Percentiles rank a stretch among this genome's conserved stretches.
phyloP scores from a whole-genome alignment of 2,113 vertebrate genomes.

The Pachypanchax playfairii region DNA sequence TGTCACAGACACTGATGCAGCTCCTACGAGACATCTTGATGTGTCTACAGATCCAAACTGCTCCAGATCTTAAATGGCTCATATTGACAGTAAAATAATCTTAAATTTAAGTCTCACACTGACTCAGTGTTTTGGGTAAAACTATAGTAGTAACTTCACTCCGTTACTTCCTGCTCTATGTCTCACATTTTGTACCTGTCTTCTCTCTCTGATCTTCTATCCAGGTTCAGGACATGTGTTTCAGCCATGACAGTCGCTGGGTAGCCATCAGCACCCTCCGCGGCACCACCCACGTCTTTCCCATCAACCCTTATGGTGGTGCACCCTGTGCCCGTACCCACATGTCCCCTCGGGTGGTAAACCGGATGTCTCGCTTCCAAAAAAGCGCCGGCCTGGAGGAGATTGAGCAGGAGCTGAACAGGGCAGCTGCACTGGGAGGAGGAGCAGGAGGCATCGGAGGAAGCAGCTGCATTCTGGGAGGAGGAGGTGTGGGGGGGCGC shows the following conservation, averaged over 20 bases:
- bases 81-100: too few species aligned
- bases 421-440: conserved; percentile 71
- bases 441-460: conserved; percentile 56
- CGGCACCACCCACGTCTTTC: conserved; percentile 95
- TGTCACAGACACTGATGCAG: too few species aligned
- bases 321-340: conserved; percentile 94
- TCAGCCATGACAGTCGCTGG: conserved; percentile 98
- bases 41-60: too few species aligned
- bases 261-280: conserved; percentile 96
- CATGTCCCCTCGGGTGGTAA: conserved; percentile 95
- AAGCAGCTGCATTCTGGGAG: conserved; percentile 63
- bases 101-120: too few species aligned
- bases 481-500: conserved; percentile 76
- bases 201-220: background rate
- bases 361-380: conserved; percentile 98
- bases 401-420: conserved; percentile 96
- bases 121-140: too few species aligned
- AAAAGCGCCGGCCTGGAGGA: conserved; percentile 97
- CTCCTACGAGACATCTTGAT: too few species aligned
- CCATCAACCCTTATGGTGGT: conserved; percentile 94
- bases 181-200: background rate
- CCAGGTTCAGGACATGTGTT: conserved; percentile 98
- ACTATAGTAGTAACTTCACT: too few species aligned
- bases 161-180: background rate
- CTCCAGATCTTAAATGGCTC: too few species aligned